These are phyloP conservation scores for Dasyornis broadbenti DNA, from an alignment of 2,113 vertebrate species.

Conservation along the genomic window DNA sequence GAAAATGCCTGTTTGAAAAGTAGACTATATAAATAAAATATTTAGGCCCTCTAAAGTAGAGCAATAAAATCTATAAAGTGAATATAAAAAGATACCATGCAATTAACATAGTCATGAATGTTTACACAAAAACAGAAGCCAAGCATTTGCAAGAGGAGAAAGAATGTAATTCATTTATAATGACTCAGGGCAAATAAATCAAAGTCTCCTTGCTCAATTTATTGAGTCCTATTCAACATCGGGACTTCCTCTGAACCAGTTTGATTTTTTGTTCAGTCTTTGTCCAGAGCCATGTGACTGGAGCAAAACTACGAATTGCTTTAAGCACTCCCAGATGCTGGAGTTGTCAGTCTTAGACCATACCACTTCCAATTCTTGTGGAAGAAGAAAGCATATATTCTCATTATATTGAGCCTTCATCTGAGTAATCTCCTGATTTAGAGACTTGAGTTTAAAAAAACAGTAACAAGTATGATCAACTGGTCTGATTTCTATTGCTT, in stretches of 20 bases:
- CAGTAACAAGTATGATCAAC: background rate
- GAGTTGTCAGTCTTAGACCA: conserved; percentile 60
- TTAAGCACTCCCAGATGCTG: conserved; percentile 75
- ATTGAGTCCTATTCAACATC: conserved; percentile 4
- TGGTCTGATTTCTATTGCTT: background rate
- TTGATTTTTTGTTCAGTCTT: conserved; percentile 56
- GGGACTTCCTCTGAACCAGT: conserved; percentile 35
- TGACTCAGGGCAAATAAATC: background rate
- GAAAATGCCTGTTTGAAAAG: conserved; percentile 5
- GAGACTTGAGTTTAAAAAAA: background rate
- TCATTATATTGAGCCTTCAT: background rate
- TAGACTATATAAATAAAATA: conserved; percentile 13
- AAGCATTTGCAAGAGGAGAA: conserved; percentile 27
- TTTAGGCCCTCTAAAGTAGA: conserved; percentile 38
- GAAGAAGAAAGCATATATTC: conserved; percentile 57
- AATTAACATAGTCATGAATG: conserved; percentile 35
- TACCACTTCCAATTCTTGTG: conserved; percentile 44
- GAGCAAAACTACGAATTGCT: conserved; percentile 63
- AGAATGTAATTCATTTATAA: conserved; percentile 40
- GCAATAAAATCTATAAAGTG: conserved; percentile 28
- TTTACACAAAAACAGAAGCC: conserved; percentile 35
- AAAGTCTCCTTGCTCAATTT: conserved; percentile 11
- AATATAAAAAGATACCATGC: conserved; percentile 27
- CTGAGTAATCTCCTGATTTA: background rate
- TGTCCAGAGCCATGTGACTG: conserved; percentile 62